Evolutionary conservation across 1,140 invertebrate species (phyloP), one percentile per base, ranked within the genome.

Genomic region (Zaprionus africanus): DNA sequence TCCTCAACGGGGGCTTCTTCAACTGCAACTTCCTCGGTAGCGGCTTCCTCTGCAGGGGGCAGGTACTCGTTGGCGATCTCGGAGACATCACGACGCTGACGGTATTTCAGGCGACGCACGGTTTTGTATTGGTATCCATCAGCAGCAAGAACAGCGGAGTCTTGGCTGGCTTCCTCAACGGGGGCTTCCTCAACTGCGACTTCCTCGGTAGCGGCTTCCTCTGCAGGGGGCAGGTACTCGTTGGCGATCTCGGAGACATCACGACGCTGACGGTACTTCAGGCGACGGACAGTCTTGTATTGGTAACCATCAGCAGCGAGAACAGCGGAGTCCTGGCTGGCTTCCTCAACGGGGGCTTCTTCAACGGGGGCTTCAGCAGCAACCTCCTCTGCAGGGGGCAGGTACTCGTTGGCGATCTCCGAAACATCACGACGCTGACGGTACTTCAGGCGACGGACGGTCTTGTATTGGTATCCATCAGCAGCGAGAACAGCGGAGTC

Each of bases 101-200:
- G 82, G 49, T 76, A 77, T 49, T 82, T 85, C 41, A 81, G 51
- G 5, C 82, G 82, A 17, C 80, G 82, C 1, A 90, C 82, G 12
- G 82, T 79, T 56, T 86, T 90, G 59, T 90, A 90, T 4, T 78
- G 53, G 76, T 90, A 86, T 3, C 85, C 85, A 73, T 90, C 82
- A n/a, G 68, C 73, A 43, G 57, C 66, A 4, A 88, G 78, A 6
- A 78, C 72, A 43, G 79, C 77, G 1, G 82, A 66, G 2, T 84
- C 81, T 43, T 86, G 78, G 28, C 28, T 28, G 6, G 31, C 31
- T 34, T 34, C 31, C 19, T 67, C 76, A 0, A 75, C 43, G 0
- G 60, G 68, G 7, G 22, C 66, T n/a, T 77, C 66, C 26, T 77
- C 73, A 41, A 63, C 62, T 11, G 60, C 26, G 19, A n/a, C 63